Evolutionary conservation across 2,113 vertebrate genomes (phyloP).

Genomic region (Progne subis): DNA sequence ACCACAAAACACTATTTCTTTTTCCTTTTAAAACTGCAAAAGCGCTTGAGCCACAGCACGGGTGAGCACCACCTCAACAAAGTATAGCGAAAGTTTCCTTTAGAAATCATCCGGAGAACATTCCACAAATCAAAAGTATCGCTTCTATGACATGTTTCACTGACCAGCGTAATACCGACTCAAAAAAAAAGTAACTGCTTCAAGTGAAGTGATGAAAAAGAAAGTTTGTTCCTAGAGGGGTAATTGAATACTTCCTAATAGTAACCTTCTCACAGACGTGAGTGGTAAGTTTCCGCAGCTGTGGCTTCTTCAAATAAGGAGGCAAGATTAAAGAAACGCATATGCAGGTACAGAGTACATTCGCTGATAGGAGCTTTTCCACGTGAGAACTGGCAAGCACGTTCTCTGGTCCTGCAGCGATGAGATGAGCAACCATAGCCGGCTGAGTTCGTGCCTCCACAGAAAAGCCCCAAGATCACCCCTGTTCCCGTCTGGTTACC

Average conservation of each 20-base stretch:
- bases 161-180: no score
- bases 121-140: background rate
- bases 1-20: background rate
- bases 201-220: background rate
- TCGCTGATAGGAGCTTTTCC: background rate
- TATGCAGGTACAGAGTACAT: background rate
- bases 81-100: background rate
- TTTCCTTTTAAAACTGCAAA: background rate
- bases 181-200: background rate
- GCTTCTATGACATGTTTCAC: background rate
- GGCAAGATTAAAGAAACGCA: background rate
- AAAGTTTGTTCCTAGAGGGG: background rate
- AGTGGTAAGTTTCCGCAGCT: rapidly evolving
- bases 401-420: background rate
- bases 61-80: background rate
- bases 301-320: background rate
- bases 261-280: background rate
- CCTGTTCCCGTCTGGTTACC: rapidly evolving
- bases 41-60: background rate
- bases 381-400: rapidly evolving
- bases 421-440: rapidly evolving
- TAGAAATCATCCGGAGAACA: background rate
- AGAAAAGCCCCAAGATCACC: background rate
- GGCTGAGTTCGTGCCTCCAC: rapidly evolving
- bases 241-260: background rate